phyloP scores from a whole-genome alignment of 1,140 invertebrate species.

The Episyrphus balteatus region DNA sequence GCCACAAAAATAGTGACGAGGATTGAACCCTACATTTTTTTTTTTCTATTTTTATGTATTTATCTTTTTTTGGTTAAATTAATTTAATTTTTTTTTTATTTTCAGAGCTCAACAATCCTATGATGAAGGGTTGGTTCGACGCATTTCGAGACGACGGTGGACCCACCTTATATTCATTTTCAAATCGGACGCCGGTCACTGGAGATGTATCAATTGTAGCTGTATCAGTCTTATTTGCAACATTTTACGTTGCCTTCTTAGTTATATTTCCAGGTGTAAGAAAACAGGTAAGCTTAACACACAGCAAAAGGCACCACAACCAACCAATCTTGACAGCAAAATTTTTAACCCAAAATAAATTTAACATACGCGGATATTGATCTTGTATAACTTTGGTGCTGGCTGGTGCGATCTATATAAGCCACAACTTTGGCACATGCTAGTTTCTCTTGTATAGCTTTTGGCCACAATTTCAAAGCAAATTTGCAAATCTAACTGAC shows the following conservation, averaged over 20 bases:
- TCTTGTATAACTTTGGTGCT: no score
- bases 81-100: slow-evolving; percentile 4
- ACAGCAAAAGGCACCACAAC: background rate
- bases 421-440: no score
- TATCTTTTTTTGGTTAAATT: background rate
- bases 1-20: no score
- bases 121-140: slow-evolving; percentile 86
- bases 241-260: slow-evolving; percentile 82
- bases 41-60: no score
- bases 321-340: no score
- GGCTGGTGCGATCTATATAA: no score
- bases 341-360: no score
- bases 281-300: slow-evolving; percentile 77
- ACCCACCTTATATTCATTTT: slow-evolving; percentile 83
- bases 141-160: slow-evolving; percentile 86
- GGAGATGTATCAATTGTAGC: slow-evolving; percentile 79
- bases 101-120: slow-evolving; percentile 12
- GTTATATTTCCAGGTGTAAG: slow-evolving; percentile 89
- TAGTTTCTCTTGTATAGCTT: no score
- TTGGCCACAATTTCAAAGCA: no score
- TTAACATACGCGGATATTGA: no score
- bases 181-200: slow-evolving; percentile 84
- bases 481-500: no score
- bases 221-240: slow-evolving; percentile 75
- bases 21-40: no score